Base-by-base conservation (phyloP, 1,140 invertebrate genomes). In the Halotydeus destructor region DNA sequence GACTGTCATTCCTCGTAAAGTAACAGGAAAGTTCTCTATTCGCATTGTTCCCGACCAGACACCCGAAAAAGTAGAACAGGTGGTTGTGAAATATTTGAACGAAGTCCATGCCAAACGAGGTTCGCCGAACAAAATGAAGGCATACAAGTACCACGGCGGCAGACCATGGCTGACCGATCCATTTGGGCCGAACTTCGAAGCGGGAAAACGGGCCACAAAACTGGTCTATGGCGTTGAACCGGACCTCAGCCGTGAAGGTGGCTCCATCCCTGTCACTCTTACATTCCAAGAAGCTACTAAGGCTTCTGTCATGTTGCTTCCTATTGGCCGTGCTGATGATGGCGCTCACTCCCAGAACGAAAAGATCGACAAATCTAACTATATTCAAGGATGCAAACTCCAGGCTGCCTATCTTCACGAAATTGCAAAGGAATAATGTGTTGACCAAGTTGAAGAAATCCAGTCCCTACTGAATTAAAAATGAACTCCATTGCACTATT, bases 271-370 rank as follows among this genome's bases (percentile, higher is more conserved):
- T 5, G 78, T 96, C 33, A 93, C 89, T 41, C 63, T 97, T 40
- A 91, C 83, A 16, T 64, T 76, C 36, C 73, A 89, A 62, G 74
- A 86, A 60, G 69, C 79, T 2, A 91, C 84, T 37, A 79, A 77
- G 1, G 86, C 85, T 57, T 94, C 84, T 66, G 84, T 93, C 22
- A 67, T 96, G 45, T 64, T 97, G 25, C 65, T 97, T 37, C 88
- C 88, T 3, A 60, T 69, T 34, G 91, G 91, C 36, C 72, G 75
- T 48, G 76, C 75, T 43, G 89, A 96, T 61, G 91, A 97, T 65
- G 89, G 89, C 46, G 88, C 89, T 44, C 91, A 98, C 66, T 91
- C 86, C 1, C 91, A 96, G 62, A 96, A 96, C 65, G 91, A 97
- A 61, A 97, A 97, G 60, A 69, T 96, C 49, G 76, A 93, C 64